phyloP scores from a whole-genome alignment of 2,113 vertebrate species.

The Melanotaenia duboulayi region DNA sequence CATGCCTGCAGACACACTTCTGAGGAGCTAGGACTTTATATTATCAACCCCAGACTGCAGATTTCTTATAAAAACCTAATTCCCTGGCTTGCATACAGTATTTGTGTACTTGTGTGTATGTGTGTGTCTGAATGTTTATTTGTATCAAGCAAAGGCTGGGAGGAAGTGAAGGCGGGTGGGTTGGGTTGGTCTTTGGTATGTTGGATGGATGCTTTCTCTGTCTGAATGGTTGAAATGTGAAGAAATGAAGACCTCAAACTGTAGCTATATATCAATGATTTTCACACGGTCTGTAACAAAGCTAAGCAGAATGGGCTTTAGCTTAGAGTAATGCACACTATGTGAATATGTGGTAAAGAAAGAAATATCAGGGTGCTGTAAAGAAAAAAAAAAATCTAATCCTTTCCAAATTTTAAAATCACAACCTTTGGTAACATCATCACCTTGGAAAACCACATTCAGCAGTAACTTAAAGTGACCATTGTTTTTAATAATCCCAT shows the following conservation, averaged over 20 bases:
- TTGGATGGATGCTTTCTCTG: slow-evolving; percentile 23
- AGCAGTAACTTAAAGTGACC: not conserved
- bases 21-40: slow-evolving; percentile 62
- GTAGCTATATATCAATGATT: not conserved
- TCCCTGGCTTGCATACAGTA: slow-evolving; percentile 55
- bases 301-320: not conserved
- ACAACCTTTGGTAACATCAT: no score
- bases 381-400: not conserved
- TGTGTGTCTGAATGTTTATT: slow-evolving; percentile 1
- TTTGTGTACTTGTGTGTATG: slow-evolving; percentile 15
- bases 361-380: not conserved
- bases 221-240: not conserved
- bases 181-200: slow-evolving; percentile 44
- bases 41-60: slow-evolving; percentile 72
- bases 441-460: not conserved
- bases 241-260: not conserved
- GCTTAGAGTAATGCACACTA: no score
- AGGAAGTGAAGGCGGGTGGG: slow-evolving; percentile 32
- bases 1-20: slow-evolving; percentile 72
- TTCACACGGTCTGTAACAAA: not conserved
- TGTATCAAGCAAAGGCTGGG: slow-evolving; percentile 50
- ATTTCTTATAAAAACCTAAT: slow-evolving; percentile 68
- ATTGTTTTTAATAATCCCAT: not conserved
- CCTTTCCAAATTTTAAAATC: no score
- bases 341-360: not conserved